Base-by-base conservation (phyloP, 2,888 invertebrate genomes). In the Aleiodes leptofemur region DNA sequence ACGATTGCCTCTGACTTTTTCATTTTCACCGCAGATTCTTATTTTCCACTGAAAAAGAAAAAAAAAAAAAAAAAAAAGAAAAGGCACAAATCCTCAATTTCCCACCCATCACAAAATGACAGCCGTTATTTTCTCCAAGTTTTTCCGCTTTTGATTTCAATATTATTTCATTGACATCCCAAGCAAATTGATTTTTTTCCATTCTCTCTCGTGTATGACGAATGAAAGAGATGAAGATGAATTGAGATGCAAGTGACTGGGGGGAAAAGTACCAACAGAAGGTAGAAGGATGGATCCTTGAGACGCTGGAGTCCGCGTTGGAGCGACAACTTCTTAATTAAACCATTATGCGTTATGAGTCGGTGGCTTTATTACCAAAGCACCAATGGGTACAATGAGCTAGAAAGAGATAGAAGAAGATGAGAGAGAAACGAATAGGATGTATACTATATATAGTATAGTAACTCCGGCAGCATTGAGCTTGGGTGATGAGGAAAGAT, bases 311-410 rank as follows among this genome's bases (percentile, higher is more conserved):
- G 71, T 72, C 13, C 55, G n/a, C 34, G 48, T 72, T 70, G 76
- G 76, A 80, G 80, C 81, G 84, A 84, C 85, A 86, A 86, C 84
- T 87, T 86, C 86, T 87, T 87, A 86, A 87, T 87, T 87, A 87
- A 88, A 86, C 83, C 86, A 86, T 88, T 86, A 86, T 85, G 85
- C 86, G 83, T 85, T 84, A 84, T 83, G 82, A 83, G 83, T 82
- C 78, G 79, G 78, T 82, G 84, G 83, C 85, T 87, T 87, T 87
- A 87, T 87, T 86, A 83, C 81, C 81, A 79, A 75, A 66, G 69
- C 61, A 76, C 76, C 73, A 76, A 73, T 56, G 76, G 74, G 76
- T 74, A 78, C 72, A 79, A 71, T 43, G 43, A 43, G 29, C 66
- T 69, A 66, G 71, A 53, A 73, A 57, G 59, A 57, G 68, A n/a